Evolutionary conservation across 2,888 invertebrate genomes (phyloP).

Genomic region (Craniophora ligustri): DNA sequence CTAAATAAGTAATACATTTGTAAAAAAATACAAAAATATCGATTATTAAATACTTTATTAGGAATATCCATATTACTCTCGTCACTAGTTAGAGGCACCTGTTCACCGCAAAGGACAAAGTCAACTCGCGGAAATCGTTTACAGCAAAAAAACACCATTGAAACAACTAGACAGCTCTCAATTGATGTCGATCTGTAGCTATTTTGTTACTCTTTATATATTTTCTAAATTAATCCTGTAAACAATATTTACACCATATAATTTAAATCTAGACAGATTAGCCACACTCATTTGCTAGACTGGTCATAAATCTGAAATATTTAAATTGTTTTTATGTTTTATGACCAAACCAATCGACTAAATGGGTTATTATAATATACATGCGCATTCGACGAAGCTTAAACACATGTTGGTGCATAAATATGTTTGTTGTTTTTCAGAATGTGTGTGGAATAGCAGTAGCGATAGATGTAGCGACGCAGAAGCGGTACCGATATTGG

Average conservation of each 20-base stretch:
- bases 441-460: too few species aligned
- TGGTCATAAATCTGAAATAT: too few species aligned
- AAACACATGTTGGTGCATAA: too few species aligned
- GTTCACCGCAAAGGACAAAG: slow-evolving; percentile 67
- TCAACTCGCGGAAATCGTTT: slow-evolving; percentile 70
- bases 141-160: slow-evolving; percentile 68
- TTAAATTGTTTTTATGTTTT: too few species aligned
- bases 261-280: neutral
- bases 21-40: neutral
- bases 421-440: too few species aligned
- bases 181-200: slow-evolving; percentile 21
- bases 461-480: too few species aligned
- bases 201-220: slow-evolving; percentile 10
- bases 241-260: too few species aligned
- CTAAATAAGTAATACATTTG: neutral
- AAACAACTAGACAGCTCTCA: slow-evolving; percentile 51
- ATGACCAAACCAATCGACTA: too few species aligned
- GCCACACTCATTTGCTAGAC: neutral
- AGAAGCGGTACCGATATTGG: too few species aligned
- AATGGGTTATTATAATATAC: too few species aligned
- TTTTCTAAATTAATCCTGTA: too few species aligned
- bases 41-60: neutral
- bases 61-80: slow-evolving; percentile 47
- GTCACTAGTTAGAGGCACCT: slow-evolving; percentile 60
- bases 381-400: too few species aligned